Evolutionary conservation across 2,888 invertebrate species (phyloP), one percentile per base, ranked within the genome.

Genomic region (Dasypolia templi): DNA sequence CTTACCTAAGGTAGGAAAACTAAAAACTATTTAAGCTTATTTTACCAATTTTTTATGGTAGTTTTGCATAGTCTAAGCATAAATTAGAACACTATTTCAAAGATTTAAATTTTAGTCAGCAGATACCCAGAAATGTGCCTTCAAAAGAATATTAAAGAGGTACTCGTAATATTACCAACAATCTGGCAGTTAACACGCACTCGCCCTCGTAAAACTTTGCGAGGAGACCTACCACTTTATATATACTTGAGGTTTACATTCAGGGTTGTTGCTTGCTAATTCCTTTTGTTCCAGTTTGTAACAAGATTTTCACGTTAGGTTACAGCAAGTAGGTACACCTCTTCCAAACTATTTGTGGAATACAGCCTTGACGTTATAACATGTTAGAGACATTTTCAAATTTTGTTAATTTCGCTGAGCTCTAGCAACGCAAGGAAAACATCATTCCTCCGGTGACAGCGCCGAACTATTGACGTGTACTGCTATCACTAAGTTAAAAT

Each of bases 161-260:
- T n/a, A n/a, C n/a, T n/a, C n/a, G n/a, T 56, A 58, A 44, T 58
- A 51, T 19, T 53, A 17, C 14, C 56, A 44, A 49, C 62, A 75
- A 81, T 70, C 62, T 58, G 81, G 39, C 29, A 70, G 46, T 81
- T 75, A 42, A 58, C 53, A 79, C 66, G 62, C 66, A 58, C 66
- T 53, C 46, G 14, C 6, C 19, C 62, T 76, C 66, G 53, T 81
- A 79, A 75, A 75, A 81, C 32, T 42, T n/a, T 70, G 66, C 17
- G 69, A 75, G 75, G 26, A 42, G 46, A 29, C 32, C 46, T 49
- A 69, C 46, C 69, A 66, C 53, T 66, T 70, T 29, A 46, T 46
- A 42, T 64, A 32, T 14, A n/a, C 11, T 51, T 17, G 17, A 32
- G 59, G 39, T 49, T 55, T 51, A n/a, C 26, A 11, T 62, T 29